A percentile compares a stretch with the other conserved stretches of the same genome.
Evolutionary conservation across 2,113 vertebrate genomes (phyloP).

Genomic region (Ailuropoda melanoleuca): DNA sequence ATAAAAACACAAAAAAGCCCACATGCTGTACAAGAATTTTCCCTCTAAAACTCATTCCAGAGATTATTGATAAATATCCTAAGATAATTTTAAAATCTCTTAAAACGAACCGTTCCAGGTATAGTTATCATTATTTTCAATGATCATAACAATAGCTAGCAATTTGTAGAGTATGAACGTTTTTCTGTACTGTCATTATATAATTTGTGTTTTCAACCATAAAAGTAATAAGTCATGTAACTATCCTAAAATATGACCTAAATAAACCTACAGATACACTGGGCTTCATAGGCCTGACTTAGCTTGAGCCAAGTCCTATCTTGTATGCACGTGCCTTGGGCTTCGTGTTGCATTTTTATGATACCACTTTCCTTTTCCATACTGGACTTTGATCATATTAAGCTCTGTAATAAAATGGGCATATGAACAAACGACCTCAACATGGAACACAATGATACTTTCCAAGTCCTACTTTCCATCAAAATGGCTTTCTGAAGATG

Average conservation of each 20-base stretch:
- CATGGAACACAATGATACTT: neutral
- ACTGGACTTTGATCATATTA: neutral
- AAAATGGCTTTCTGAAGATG: neutral
- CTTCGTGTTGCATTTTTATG: neutral
- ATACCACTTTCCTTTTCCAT: neutral
- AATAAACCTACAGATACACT: neutral
- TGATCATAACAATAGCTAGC: neutral
- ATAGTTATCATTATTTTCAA: neutral
- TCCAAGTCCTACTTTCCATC: neutral
- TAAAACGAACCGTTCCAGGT: neutral
- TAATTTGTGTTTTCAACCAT: neutral
- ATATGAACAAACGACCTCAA: neutral
- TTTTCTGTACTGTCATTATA: neutral
- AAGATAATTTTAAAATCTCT: neutral
- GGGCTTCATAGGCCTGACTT: accelerated
- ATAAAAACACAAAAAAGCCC: neutral
- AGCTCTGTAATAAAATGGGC: neutral
- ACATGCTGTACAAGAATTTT: neutral
- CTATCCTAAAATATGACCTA: neutral
- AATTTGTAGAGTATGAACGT: neutral
- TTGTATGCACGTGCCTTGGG: accelerated
- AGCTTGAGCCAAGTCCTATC: no score
- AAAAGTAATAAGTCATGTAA: neutral
- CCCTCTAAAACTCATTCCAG: neutral
- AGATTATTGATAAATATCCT: neutral